phyloP scores from a whole-genome alignment of 2,797 vertebrate genomes.

The Hydrolagus colliei region DNA sequence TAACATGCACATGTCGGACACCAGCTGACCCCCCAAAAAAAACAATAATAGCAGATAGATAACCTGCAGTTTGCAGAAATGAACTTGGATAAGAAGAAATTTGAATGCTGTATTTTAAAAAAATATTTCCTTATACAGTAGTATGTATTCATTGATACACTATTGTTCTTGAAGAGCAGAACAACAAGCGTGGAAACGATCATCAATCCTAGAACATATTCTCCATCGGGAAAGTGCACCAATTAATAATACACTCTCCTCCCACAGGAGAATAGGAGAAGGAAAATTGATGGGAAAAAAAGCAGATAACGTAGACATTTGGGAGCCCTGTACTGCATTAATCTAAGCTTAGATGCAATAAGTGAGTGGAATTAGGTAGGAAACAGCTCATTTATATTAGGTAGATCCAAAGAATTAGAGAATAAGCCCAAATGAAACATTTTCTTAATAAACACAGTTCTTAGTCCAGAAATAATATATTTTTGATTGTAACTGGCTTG shows the following conservation, averaged over 20 bases:
- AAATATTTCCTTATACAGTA: too few relatives aligned
- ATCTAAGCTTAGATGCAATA: neutral
- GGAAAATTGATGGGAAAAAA: neutral
- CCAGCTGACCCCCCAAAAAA: too few relatives aligned
- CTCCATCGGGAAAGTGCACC: too few relatives aligned
- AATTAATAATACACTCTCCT: neutral
- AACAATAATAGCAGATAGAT: too few relatives aligned
- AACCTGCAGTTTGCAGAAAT: too few relatives aligned
- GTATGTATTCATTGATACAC: slow-evolving; percentile 2
- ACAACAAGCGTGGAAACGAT: neutral
- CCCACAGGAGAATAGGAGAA: neutral
- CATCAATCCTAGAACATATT: neutral
- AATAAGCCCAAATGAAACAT: neutral
- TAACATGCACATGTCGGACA: too few relatives aligned
- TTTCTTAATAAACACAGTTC: neutral
- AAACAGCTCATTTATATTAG: neutral
- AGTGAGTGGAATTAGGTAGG: neutral
- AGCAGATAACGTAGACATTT: neutral
- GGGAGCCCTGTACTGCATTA: neutral
- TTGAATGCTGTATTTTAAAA: too few relatives aligned
- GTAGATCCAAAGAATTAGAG: neutral
- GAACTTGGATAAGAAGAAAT: too few relatives aligned
- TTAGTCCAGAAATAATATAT: too few relatives aligned
- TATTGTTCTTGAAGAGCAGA: neutral
- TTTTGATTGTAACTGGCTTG: too few relatives aligned